Percentiles rank a stretch among this genome's conserved stretches.
These are phyloP conservation scores for Crypturellus undulatus DNA, from an alignment of 2,113 vertebrate species.

Conservation along the genomic window DNA sequence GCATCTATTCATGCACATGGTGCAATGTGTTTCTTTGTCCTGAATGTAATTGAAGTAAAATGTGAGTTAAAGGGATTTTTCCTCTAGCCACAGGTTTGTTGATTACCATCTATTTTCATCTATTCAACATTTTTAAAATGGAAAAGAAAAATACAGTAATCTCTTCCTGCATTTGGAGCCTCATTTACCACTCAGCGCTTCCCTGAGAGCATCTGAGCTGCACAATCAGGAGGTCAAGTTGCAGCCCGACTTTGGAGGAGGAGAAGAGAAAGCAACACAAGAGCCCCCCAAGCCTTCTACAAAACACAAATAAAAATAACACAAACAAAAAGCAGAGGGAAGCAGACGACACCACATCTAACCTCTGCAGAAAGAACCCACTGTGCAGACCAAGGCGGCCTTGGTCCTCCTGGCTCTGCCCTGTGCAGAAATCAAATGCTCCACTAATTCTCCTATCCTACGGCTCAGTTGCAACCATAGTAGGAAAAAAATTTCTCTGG, in stretches of 20 bases:
- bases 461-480: neutral
- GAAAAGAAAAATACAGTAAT: constrained; percentile 75
- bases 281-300: neutral
- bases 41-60: constrained; percentile 79
- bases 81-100: constrained; percentile 76
- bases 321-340: constrained; percentile 30
- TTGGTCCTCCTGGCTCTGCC: too few relatives aligned
- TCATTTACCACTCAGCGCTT: constrained; percentile 73
- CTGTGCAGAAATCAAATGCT: neutral
- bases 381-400: neutral
- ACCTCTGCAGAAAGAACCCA: constrained; percentile 23
- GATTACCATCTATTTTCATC: constrained; percentile 79
- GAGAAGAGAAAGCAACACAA: constrained; percentile 16
- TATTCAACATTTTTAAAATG: constrained; percentile 76
- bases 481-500: neutral
- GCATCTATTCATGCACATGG: constrained; percentile 78
- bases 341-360: constrained; percentile 38
- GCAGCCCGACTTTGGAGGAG: constrained; percentile 63
- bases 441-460: neutral
- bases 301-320: neutral
- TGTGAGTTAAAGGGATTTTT: constrained; percentile 81
- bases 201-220: constrained; percentile 42
- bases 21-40: constrained; percentile 79
- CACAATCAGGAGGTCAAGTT: constrained; percentile 76
- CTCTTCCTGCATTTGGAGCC: constrained; percentile 71